Percentiles rank a stretch among this genome's conserved stretches.
phyloP scores from a whole-genome alignment of 2,113 vertebrate genomes.

The Thymallus thymallus region DNA sequence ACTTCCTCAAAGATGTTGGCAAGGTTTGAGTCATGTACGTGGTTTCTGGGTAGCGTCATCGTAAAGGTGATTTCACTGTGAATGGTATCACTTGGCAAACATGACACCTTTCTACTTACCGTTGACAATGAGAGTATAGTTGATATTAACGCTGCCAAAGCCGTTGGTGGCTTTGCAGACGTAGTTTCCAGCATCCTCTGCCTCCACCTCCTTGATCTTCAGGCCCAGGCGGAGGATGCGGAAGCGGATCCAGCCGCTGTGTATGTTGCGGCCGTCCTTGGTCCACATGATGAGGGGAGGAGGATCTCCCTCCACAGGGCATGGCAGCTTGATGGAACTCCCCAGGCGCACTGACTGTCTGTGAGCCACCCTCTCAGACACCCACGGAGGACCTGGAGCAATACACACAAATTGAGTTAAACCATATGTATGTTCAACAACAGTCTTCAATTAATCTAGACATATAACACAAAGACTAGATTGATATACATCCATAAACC shows the following conservation, averaged over 20 bases:
- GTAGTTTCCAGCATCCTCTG: constrained; percentile 88
- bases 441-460: too few relatives aligned
- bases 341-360: constrained; percentile 87
- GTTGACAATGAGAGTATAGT: constrained; percentile 95
- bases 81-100: constrained; percentile 7
- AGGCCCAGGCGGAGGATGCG: constrained; percentile 87
- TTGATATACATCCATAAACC: too few relatives aligned
- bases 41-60: constrained; percentile 27
- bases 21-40: constrained; percentile 14
- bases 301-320: constrained; percentile 92
- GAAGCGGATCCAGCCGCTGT: constrained; percentile 94
- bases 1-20: constrained; percentile 16
- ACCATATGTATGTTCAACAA: too few relatives aligned
- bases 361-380: constrained; percentile 87
- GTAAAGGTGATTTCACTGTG: constrained; percentile 50
- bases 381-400: constrained; percentile 84
- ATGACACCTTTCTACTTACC: constrained; percentile 75
- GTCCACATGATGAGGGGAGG: constrained; percentile 97
- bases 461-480: too few relatives aligned
- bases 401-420: background rate
- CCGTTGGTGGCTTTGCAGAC: constrained; percentile 98
- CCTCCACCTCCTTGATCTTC: constrained; percentile 94
- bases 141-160: constrained; percentile 95
- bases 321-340: constrained; percentile 88
- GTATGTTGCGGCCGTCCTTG: constrained; percentile 93